A percentile compares a stretch with the other conserved stretches of the same genome.
Conservation (phyloP, 2,797 vertebrate genomes). For the Iguana delicatissima region DNA sequence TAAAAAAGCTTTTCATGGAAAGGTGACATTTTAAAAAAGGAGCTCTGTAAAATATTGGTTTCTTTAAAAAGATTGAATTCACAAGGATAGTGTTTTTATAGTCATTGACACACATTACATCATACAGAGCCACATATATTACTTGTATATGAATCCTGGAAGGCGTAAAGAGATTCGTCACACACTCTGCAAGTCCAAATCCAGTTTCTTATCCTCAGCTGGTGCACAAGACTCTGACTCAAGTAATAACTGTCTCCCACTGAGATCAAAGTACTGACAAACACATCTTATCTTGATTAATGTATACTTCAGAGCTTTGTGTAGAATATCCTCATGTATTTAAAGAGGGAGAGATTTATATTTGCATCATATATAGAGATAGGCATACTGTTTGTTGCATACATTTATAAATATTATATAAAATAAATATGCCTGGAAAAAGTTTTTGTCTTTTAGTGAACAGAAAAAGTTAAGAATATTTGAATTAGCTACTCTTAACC, state of each 20-base stretch:
- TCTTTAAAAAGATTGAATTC: conserved; percentile 39
- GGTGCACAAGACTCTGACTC: conserved; percentile 72
- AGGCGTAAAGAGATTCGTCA: conserved; percentile 70
- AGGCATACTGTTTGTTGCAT: conserved; percentile 61
- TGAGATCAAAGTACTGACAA: conserved; percentile 78
- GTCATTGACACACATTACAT: conserved; percentile 49
- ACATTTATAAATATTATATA: conserved; percentile 66
- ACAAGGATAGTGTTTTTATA: conserved; percentile 58
- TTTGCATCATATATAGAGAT: conserved; percentile 54
- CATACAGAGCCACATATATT: conserved; percentile 62
- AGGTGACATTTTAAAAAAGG: conserved; percentile 26
- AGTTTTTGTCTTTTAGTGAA: conserved; percentile 12
- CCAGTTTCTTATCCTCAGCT: conserved; percentile 77
- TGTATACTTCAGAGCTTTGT: conserved; percentile 72
- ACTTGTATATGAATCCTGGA: conserved; percentile 67
- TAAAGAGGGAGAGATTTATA: conserved; percentile 60
- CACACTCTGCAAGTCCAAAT: conserved; percentile 66
- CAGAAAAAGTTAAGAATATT: conserved; percentile 47
- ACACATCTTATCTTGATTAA: conserved; percentile 74
- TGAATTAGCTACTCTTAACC: not conserved
- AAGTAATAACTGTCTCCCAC: conserved; percentile 77
- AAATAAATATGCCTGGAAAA: conserved; percentile 52
- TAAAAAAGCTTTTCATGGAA: not conserved
- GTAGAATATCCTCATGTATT: conserved; percentile 67
- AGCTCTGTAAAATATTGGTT: conserved; percentile 36